Conservation (phyloP, 92 coral and sea anemone species). For the Bergia puertoricense region DNA sequence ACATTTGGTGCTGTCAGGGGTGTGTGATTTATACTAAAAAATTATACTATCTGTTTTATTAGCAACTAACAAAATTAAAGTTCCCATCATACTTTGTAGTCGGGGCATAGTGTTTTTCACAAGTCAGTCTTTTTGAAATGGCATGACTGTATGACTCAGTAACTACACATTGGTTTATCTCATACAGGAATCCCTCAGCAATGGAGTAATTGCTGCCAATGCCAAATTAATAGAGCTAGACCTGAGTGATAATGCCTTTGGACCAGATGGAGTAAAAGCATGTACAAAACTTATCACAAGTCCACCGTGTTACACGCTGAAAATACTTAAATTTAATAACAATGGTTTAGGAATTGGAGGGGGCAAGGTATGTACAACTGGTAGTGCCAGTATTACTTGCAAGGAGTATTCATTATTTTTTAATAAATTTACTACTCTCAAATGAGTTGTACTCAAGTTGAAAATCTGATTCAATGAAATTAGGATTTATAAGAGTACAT, state of each 20-base stretch:
- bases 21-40: too few species aligned
- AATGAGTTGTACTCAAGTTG: too few species aligned
- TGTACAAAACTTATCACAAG: constrained; percentile 90
- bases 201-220: constrained; percentile 84
- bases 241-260: constrained; percentile 99
- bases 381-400: not conserved
- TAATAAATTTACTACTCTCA: too few species aligned
- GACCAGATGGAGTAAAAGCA: constrained; percentile 98
- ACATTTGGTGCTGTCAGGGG: too few species aligned
- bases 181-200: constrained; percentile 79
- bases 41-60: too few species aligned
- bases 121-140: too few species aligned
- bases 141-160: too few species aligned
- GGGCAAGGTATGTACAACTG: constrained; percentile 70
- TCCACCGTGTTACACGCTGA: constrained; percentile 86
- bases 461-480: too few species aligned
- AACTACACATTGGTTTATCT: not conserved
- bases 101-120: too few species aligned
- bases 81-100: too few species aligned
- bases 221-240: constrained; percentile 88
- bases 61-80: too few species aligned
- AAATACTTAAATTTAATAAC: constrained; percentile 82
- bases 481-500: too few species aligned
- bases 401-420: not conserved
- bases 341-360: constrained; percentile 99